Conservation (phyloP, 1,140 invertebrate genomes). For the Drosophila bifasciata region DNA sequence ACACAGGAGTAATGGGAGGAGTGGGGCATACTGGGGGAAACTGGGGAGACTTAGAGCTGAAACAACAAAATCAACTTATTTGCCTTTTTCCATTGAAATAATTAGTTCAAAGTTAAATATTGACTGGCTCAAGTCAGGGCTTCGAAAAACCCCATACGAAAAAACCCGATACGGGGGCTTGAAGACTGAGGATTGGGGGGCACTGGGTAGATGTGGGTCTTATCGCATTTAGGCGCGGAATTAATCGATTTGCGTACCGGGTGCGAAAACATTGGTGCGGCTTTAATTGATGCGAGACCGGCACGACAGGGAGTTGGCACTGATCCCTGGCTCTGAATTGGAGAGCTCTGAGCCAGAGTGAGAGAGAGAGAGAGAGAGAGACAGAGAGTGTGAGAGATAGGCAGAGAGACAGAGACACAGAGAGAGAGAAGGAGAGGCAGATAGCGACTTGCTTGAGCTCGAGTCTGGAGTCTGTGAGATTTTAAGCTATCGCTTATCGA, state of each 20-base stretch:
- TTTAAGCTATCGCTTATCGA: conserved; percentile 47
- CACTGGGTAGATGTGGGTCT: conserved; percentile 30
- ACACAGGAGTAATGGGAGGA: background rate
- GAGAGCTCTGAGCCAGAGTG: too few species aligned
- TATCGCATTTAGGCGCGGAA: conserved; percentile 79
- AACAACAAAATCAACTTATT: conserved; percentile 76
- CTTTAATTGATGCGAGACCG: conserved; percentile 74
- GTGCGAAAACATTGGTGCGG: conserved; percentile 84
- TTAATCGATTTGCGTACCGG: conserved; percentile 82
- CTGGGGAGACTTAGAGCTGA: conserved; percentile 1
- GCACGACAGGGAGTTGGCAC: conserved; percentile 61
- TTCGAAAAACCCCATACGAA: conserved; percentile 10
- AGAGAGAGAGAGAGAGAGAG: background rate
- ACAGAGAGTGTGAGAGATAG: too few species aligned
- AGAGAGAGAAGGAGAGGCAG: too few species aligned
- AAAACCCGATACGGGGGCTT: background rate
- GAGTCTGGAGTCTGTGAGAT: background rate
- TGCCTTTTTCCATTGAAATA: conserved; percentile 84
- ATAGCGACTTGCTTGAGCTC: conserved; percentile 13
- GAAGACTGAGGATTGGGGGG: background rate
- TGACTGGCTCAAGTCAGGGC: conserved; percentile 49
- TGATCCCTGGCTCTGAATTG: too few species aligned
- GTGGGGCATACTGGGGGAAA: background rate
- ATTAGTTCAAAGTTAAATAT: conserved; percentile 84
- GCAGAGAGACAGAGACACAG: too few species aligned